A percentile compares a stretch with the other conserved stretches of the same genome.
Evolutionary conservation across 2,888 invertebrate species (phyloP).

Genomic region (Tenthredo distinguenda): DNA sequence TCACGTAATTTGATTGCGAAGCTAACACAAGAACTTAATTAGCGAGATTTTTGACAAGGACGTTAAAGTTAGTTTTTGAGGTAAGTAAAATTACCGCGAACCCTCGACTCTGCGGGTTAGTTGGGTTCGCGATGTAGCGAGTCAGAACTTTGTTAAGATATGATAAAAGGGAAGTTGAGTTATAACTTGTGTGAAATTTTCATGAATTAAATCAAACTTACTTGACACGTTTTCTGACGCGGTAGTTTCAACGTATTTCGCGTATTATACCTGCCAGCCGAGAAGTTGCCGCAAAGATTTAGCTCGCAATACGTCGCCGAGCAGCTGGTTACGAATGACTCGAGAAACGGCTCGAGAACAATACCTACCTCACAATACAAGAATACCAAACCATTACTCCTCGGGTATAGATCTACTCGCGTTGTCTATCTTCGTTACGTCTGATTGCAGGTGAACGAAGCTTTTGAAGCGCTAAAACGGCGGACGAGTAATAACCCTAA

Average conservation of each 20-base stretch:
- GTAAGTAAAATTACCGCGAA: not conserved
- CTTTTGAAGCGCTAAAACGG: slow-evolving; percentile 96
- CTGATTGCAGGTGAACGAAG: slow-evolving; percentile 93
- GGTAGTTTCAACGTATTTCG: not conserved
- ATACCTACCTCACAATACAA: not conserved
- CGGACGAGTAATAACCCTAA: slow-evolving; percentile 97
- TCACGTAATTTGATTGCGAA: not conserved
- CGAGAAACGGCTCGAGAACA: not conserved
- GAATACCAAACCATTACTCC: not conserved
- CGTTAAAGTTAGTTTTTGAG: not conserved
- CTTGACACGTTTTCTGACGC: slow-evolving; percentile 11
- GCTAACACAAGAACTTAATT: not conserved
- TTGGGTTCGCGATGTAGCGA: not conserved
- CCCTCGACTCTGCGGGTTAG: not conserved
- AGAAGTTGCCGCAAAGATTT: slow-evolving; percentile 29
- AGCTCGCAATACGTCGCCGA: not conserved
- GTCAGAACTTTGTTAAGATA: slow-evolving; percentile 25
- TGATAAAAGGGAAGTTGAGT: slow-evolving; percentile 38
- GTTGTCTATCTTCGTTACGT: slow-evolving; percentile 37
- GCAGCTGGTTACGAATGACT: slow-evolving; percentile 31
- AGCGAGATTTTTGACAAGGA: not conserved
- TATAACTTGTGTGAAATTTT: slow-evolving; percentile 6
- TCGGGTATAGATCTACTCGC: not conserved
- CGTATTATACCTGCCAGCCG: not conserved
- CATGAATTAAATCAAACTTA: slow-evolving; percentile 29